These are phyloP conservation scores for Caenorhabditis afra DNA, from an alignment of 2,888 invertebrate species.

Conservation along the genomic window DNA sequence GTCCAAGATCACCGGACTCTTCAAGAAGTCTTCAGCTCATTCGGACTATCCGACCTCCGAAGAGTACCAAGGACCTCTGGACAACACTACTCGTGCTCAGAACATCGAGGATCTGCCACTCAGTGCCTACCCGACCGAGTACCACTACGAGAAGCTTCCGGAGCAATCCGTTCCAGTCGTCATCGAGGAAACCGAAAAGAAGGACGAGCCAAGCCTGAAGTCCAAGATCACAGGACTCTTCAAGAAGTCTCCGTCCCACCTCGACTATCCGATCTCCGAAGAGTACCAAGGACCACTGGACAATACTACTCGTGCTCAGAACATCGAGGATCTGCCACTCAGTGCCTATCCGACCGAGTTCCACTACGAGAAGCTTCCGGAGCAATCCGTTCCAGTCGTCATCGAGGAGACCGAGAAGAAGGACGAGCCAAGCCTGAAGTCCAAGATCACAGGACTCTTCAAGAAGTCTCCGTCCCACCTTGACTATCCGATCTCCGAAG, in stretches of 20 bases:
- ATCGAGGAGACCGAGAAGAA: conserved; percentile 21
- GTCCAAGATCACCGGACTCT: conserved; percentile 52
- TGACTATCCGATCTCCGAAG: conserved; percentile 34
- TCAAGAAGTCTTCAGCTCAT: conserved; percentile 45
- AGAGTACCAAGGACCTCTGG: conserved; percentile 27
- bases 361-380: conserved; percentile 25
- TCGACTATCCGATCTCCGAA: conserved; percentile 26
- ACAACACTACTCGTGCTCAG: conserved; percentile 34
- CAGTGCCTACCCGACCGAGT: conserved; percentile 28
- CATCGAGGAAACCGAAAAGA: conserved; percentile 31
- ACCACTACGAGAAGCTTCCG: conserved; percentile 32
- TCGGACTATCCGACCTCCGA: conserved; percentile 53
- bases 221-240: conserved; percentile 44
- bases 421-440: conserved; percentile 16
- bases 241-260: conserved; percentile 33
- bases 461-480: conserved; percentile 58
- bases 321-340: conserved; percentile 20
- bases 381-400: conserved; percentile 13
- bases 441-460: conserved; percentile 62
- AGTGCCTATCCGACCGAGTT: conserved; percentile 16
- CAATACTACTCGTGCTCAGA: conserved; percentile 15
- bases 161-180: conserved; percentile 27
- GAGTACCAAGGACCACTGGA: conserved; percentile 20
- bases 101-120: conserved; percentile 41
- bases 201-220: conserved; percentile 26